Conservation (phyloP, 2,797 vertebrate species). For the Cossypha heuglini region DNA sequence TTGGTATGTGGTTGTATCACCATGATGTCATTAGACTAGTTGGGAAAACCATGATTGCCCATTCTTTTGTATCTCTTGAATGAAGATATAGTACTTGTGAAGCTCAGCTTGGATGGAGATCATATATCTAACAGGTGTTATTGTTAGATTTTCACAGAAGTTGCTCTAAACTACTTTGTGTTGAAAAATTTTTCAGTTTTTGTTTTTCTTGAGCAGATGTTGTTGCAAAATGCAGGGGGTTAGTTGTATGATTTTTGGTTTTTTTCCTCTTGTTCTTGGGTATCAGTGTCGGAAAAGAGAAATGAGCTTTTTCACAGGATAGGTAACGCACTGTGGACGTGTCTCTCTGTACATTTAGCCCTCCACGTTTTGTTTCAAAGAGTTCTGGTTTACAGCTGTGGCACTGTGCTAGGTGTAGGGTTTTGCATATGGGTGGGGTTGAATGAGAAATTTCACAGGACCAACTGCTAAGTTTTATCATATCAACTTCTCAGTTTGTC, state of each 20-base stretch:
- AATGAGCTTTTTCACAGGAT: not conserved
- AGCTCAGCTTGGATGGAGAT: not conserved
- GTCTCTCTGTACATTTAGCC: not conserved
- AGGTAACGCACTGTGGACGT: not conserved
- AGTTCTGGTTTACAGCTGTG: not conserved
- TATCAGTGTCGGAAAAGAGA: not conserved
- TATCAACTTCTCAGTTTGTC: not conserved
- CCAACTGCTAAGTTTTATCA: not conserved
- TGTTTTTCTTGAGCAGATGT: not conserved
- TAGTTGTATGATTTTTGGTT: rapidly evolving
- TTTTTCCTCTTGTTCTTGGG: not conserved
- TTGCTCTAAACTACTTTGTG: not conserved
- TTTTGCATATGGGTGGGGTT: not conserved
- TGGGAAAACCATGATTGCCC: not conserved
- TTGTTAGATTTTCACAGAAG: not conserved
- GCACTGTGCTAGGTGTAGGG: not conserved
- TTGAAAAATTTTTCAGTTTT: not conserved
- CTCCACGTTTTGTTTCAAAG: not conserved
- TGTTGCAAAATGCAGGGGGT: not conserved
- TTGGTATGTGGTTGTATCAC: not conserved
- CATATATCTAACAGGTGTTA: not conserved
- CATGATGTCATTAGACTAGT: not conserved
- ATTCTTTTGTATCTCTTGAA: not conserved
- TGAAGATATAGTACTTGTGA: not conserved
- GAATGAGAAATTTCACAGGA: not conserved